Evolutionary conservation across 2,888 invertebrate genomes (phyloP), one percentile per base, ranked within the genome.

Genomic region (Helleia helle): DNA sequence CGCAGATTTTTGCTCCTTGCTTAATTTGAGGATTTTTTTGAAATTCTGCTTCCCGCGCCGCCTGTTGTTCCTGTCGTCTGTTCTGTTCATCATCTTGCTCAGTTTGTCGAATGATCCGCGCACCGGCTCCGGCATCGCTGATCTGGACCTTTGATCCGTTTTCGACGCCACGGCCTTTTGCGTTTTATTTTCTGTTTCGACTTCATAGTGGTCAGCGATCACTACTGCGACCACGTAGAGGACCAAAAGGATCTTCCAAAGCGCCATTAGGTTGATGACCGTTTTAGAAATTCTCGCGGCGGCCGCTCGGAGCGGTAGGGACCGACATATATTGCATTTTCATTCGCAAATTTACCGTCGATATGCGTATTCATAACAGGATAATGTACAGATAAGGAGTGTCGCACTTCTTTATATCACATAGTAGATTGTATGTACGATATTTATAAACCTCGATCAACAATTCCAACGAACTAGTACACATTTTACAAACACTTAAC

Each of bases 151-250:
- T 42, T 68, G 68, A 40, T 71, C 76, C 47, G 68, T 81, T 74
- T 81, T 76, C 79, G 74, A 41, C 81, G 65, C 83, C 83, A 80
- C 0, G 79, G 83, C 51, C 62, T 77, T 70, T 63, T 68, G 58
- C 63, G 64, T 56, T 70, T 80, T 72, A 65, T 63, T 59, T 62
- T 74, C 65, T 61, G 74, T 60, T 64, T 76, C 47, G 62, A 70
- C 52, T 62, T 81, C 80, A 74, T 83, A 50, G 47, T 52, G 54
- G 48, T 65, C 70, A 53, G 65, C 65, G 49, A 60, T 49, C 31
- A 64, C 70, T 45, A 71, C 51, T 44, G 70, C 65, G 52, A 73
- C 56, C 48, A 79, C 58, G 50, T 68, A 52, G 39, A 79, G 51
- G 43, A 66, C 50, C 39, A 74, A 48, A 14, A 80, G 46, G 18